Evolutionary conservation across 2,113 vertebrate genomes (phyloP).

Genomic region (Larimichthys crocea): DNA sequence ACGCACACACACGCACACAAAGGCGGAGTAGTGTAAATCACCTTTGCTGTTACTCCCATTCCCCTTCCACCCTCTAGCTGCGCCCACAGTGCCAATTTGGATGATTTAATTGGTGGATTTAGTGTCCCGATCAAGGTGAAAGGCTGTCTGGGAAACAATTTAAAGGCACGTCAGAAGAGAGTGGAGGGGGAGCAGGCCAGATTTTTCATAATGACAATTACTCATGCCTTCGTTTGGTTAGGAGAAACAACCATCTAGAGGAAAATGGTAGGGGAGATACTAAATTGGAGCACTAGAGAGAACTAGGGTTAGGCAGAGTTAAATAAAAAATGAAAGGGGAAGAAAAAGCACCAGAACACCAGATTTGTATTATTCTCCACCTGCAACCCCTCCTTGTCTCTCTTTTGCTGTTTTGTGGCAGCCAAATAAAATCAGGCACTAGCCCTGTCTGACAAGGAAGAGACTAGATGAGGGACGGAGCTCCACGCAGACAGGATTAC

Average conservation of each 20-base stretch:
- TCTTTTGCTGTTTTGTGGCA: conserved; percentile 51
- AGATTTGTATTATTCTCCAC: conserved; percentile 39
- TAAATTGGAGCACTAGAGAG: conserved; percentile 28
- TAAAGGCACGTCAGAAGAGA: conserved; percentile 64
- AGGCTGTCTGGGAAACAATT: conserved; percentile 73
- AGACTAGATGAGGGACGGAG: conserved; percentile 64
- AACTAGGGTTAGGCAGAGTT: conserved; percentile 38
- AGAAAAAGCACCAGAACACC: conserved; percentile 41
- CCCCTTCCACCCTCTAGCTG: conserved; percentile 56
- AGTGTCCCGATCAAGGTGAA: conserved; percentile 76
- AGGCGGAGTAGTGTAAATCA: conserved; percentile 60
- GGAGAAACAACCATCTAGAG: conserved; percentile 22
- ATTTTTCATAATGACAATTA: conserved; percentile 65
- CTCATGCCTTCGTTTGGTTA: conserved; percentile 31
- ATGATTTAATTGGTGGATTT: conserved; percentile 80
- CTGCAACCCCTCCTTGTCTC: not conserved
- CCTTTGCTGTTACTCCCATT: conserved; percentile 56
- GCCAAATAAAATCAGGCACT: conserved; percentile 63
- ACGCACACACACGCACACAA: conserved; percentile 35
- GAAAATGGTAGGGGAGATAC: conserved; percentile 21
- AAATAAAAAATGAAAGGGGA: conserved; percentile 35
- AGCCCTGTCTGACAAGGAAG: conserved; percentile 61
- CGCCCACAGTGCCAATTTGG: conserved; percentile 69
- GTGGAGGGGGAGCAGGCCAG: conserved; percentile 11
- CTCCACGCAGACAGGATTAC: conserved; percentile 68